phyloP scores from a whole-genome alignment of 2,888 invertebrate genomes.

The Stenodema calcarata region DNA sequence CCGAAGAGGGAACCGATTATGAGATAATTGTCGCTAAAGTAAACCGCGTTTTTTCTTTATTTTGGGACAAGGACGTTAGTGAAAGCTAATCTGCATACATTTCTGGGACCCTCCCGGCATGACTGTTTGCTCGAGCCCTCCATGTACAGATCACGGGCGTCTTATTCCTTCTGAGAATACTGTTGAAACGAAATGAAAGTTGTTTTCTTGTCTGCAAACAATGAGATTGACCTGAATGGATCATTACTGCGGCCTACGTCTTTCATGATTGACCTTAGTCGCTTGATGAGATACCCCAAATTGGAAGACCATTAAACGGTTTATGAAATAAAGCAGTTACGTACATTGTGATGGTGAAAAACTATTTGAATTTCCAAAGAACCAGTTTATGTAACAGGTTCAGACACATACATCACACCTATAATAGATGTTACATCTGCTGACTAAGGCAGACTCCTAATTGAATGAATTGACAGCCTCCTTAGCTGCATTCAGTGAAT shows the following conservation, averaged over 20 bases:
- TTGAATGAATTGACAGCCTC: no score
- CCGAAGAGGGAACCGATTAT: constrained; percentile 18
- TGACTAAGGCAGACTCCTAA: no score
- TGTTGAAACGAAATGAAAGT: neutral
- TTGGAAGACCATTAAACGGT: neutral
- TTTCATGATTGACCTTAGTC: neutral
- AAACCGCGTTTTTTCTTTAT: constrained; percentile 29
- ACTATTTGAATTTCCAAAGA: no score
- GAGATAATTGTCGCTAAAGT: constrained; percentile 42
- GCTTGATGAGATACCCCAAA: neutral
- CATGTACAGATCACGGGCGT: neutral
- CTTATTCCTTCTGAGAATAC: neutral
- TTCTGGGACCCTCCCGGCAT: neutral
- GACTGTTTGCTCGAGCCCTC: neutral
- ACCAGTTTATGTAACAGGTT: no score
- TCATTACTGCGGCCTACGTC: neutral
- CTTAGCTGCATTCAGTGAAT: no score
- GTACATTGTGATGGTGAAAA: no score
- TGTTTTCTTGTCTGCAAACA: neutral
- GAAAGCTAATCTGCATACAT: constrained; percentile 39
- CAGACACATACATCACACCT: no score
- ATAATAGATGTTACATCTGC: no score
- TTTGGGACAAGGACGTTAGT: constrained; percentile 44
- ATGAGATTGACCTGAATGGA: neutral
- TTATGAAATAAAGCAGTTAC: neutral